Evolutionary conservation across 2,888 invertebrate genomes (phyloP).

Genomic region (Eumerus sabulonum): DNA sequence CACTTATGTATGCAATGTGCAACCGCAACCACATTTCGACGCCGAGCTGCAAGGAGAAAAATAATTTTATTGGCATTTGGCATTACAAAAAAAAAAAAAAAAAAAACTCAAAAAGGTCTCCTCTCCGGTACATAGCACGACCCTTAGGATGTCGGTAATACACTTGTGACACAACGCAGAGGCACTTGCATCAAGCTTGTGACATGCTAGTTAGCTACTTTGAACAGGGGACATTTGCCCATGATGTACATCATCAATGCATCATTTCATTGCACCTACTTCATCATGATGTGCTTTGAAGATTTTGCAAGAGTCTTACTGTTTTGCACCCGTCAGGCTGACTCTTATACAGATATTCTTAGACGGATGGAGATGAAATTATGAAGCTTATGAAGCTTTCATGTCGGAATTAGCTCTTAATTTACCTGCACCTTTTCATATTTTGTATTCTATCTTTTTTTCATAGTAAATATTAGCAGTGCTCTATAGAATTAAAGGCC

Average conservation of each 20-base stretch:
- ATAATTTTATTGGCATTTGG: conserved; percentile 69
- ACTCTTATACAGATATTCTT: conserved; percentile 17
- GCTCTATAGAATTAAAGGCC: conserved; percentile 39
- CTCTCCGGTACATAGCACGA: not conserved
- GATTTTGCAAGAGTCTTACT: conserved; percentile 38
- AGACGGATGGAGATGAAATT: conserved; percentile 12
- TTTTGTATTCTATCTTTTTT: conserved; percentile 11
- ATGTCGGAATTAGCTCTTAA: conserved; percentile 62
- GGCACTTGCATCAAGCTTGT: conserved; percentile 31
- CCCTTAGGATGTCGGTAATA: conserved; percentile 6
- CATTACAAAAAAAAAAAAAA: no score
- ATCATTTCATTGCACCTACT: conserved; percentile 69
- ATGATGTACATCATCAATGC: conserved; percentile 23
- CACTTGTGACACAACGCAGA: conserved; percentile 60
- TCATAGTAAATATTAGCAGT: conserved; percentile 46
- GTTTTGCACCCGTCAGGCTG: conserved; percentile 29
- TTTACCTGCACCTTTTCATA: conserved; percentile 42
- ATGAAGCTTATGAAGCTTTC: conserved; percentile 45
- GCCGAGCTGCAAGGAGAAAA: conserved; percentile 26
- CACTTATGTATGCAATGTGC: conserved; percentile 51
- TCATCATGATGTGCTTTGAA: conserved; percentile 42
- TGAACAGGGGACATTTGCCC: conserved; percentile 62
- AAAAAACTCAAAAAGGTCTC: conserved; percentile 11
- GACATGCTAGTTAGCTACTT: conserved; percentile 57
- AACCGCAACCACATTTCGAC: conserved; percentile 37